phyloP scores from a whole-genome alignment of 2,797 vertebrate genomes.

The Pangasius macronema region DNA sequence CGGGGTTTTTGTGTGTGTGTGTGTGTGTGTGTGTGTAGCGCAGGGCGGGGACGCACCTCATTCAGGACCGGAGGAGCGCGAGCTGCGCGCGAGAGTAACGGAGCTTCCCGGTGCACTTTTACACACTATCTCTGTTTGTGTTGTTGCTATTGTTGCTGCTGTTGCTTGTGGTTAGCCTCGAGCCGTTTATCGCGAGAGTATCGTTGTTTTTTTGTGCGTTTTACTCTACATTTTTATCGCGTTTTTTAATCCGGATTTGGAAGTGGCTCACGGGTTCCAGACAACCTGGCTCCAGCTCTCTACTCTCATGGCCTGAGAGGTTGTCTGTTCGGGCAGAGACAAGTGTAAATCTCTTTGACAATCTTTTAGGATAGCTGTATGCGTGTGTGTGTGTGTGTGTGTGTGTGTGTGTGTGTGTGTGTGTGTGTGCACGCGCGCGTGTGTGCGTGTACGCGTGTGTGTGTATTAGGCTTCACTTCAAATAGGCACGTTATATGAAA shows the following conservation, averaged over 20 bases:
- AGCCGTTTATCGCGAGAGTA: background rate
- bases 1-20: background rate
- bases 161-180: background rate
- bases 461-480: background rate
- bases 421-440: background rate
- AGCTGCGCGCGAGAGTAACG: slow-evolving; percentile 17
- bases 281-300: slow-evolving; percentile 93
- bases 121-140: background rate
- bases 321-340: slow-evolving; percentile 81
- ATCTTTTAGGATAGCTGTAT: slow-evolving; percentile 71
- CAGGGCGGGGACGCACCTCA: slow-evolving; percentile 22
- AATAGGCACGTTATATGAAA: background rate
- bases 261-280: slow-evolving; percentile 82
- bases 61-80: background rate
- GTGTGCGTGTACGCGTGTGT: background rate
- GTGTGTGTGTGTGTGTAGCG: background rate
- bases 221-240: slow-evolving; percentile 77
- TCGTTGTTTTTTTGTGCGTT: slow-evolving; percentile 67
- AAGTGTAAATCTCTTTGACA: slow-evolving; percentile 94
- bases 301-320: slow-evolving; percentile 88
- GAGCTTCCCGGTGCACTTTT: slow-evolving; percentile 3
- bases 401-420: slow-evolving; percentile 1
- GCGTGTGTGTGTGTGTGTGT: slow-evolving; percentile 4
- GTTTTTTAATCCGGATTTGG: slow-evolving; percentile 74
- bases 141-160: background rate